Evolutionary conservation across 2,888 invertebrate species (phyloP).

Genomic region (Rhodophaea formosa): DNA sequence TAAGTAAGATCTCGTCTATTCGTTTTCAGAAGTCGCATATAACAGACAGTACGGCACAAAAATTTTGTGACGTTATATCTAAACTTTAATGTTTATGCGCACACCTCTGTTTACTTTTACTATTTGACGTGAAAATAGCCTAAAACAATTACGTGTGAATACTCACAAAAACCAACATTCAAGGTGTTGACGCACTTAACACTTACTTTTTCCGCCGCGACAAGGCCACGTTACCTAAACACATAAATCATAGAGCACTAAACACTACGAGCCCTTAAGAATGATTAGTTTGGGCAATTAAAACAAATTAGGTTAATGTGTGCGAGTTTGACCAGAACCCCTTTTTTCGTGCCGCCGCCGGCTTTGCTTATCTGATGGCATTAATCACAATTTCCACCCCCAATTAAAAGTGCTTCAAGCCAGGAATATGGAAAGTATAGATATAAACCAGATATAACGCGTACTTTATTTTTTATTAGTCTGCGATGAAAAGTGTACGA

Average conservation of each 20-base stretch:
- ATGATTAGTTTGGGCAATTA: conserved; percentile 77
- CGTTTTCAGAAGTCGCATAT: no score
- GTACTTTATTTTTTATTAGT: background rate
- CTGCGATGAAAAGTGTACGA: no score
- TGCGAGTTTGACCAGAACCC: conserved; percentile 64
- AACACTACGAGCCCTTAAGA: conserved; percentile 64
- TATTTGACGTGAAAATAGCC: background rate
- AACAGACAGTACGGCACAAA: no score
- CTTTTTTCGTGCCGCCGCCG: conserved; percentile 60
- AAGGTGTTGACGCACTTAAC: conserved; percentile 55
- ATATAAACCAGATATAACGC: background rate
- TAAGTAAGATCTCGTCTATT: no score
- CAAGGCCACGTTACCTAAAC: conserved; percentile 44
- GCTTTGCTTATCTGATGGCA: conserved; percentile 71
- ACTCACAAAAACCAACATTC: conserved; percentile 35
- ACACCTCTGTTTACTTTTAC: background rate
- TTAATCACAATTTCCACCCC: conserved; percentile 79
- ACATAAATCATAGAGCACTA: conserved; percentile 58
- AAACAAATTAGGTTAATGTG: conserved; percentile 80
- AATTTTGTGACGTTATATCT: no score
- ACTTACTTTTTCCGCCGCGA: conserved; percentile 45
- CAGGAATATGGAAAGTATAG: conserved; percentile 36
- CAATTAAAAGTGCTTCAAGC: conserved; percentile 70
- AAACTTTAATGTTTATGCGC: no score
- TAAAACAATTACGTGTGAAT: conserved; percentile 32